Conservation (phyloP, 2,888 invertebrate genomes). For the Dryobota labecula region DNA sequence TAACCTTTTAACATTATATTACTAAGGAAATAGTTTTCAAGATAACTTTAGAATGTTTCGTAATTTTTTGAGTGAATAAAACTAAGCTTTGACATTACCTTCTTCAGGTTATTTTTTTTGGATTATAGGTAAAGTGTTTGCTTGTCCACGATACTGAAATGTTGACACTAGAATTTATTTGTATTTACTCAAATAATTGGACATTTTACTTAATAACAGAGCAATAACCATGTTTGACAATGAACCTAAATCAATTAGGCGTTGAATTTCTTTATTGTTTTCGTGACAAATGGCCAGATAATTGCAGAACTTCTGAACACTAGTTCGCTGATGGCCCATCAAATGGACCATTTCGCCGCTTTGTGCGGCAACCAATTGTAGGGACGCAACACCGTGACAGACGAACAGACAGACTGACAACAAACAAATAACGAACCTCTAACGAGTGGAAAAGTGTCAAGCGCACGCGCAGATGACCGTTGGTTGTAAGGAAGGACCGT, state of each 20-base stretch:
- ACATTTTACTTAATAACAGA: neutral
- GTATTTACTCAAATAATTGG: neutral
- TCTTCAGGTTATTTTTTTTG: neutral
- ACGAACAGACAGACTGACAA: conserved; percentile 82
- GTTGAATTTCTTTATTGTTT: neutral
- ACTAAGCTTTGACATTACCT: neutral
- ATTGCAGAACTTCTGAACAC: neutral
- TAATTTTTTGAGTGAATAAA: neutral
- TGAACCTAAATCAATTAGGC: neutral
- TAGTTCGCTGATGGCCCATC: conserved; percentile 25
- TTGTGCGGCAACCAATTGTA: conserved; percentile 81
- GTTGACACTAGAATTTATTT: neutral
- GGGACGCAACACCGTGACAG: conserved; percentile 71
- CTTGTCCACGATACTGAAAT: neutral
- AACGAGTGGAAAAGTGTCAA: conserved; percentile 88
- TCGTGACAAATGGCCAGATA: neutral
- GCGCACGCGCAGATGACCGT: conserved; percentile 62
- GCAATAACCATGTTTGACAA: neutral
- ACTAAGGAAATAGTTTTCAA: neutral
- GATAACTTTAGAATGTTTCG: neutral
- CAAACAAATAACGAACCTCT: conserved; percentile 88
- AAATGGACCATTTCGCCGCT: conserved; percentile 68
- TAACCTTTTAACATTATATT: neutral
- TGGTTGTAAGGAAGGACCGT: conserved; percentile 28
- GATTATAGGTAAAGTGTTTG: neutral